Base-by-base conservation (phyloP, 2,888 invertebrate species). In the Phaonia tiefii region DNA sequence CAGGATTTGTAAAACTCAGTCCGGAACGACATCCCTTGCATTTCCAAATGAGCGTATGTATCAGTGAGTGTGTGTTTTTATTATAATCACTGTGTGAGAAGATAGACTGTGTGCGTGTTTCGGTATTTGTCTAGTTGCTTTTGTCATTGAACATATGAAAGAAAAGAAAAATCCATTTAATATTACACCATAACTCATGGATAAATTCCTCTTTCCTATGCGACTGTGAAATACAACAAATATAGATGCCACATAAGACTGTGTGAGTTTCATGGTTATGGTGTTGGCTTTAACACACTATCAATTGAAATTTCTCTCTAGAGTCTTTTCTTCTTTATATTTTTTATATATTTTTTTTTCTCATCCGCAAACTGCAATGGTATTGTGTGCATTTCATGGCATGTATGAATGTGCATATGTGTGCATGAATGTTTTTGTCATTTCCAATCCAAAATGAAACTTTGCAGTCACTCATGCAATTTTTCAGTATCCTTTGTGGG, bases 291-390 rank as follows among this genome's bases (percentile, higher is more conserved):
- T 58, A 46, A 74, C 70, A 78, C 76, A 79, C 49, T 66, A 70
- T 74, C 70, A 70, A 75, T 70, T 71, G 65, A 79, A 79, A 74
- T 74, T 70, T 79, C 39, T 74, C 79, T 74, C 74, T 70, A 5
- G 69, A 58, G 70, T 71, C 51, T 44, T 65, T 70, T 71, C 10
- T 49, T 51, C 17, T 31, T 77, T 66, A 42, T 60, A 58, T 63
- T n/a, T n/a, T 63, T 67, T 60, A 20, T 65, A 11, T 39, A 54
- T 70, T 70, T 70, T 46, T 22, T 44, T 66, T 17, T 25, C 42
- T 49, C 25, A 17, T 22, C 25, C 10, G 2, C 54, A 3, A 54
- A 25, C 3, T 46, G 31, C 31, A 31, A n/a, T n/a, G n/a, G n/a
- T n/a, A n/a, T n/a, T n/a, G 13, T 54, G 1, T 73, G 15, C 22